Evolutionary conservation across 2,888 invertebrate genomes (phyloP).

Genomic region (Hydriomena furcata): DNA sequence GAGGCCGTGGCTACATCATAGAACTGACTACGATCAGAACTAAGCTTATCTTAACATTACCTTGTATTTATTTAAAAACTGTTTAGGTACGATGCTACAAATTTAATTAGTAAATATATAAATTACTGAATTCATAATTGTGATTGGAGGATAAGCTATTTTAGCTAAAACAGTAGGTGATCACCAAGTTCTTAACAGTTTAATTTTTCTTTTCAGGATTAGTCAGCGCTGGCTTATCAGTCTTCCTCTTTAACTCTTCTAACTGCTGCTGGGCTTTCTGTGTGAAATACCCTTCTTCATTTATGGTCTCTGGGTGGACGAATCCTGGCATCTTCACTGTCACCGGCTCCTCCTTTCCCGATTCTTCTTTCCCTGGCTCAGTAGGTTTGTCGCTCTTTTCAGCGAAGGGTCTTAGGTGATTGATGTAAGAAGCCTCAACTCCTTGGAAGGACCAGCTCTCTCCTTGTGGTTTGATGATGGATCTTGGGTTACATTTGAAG

Average conservation of each 20-base stretch:
- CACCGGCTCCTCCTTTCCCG: slow-evolving; percentile 12
- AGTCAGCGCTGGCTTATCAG: slow-evolving; percentile 36
- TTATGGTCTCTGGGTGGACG: slow-evolving; percentile 40
- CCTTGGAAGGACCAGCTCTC: slow-evolving; percentile 11
- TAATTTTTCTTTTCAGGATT: slow-evolving; percentile 43
- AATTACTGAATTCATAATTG: no score
- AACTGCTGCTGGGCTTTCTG: slow-evolving; percentile 46
- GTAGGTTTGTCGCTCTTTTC: slow-evolving; percentile 11
- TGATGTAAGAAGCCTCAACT: slow-evolving; percentile 6
- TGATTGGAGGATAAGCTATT: no score
- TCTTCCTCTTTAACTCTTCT: slow-evolving; percentile 47
- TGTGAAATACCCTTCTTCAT: slow-evolving; percentile 50
- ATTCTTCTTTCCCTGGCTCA: slow-evolving; percentile 22
- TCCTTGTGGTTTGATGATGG: slow-evolving; percentile 13
- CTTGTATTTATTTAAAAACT: no score
- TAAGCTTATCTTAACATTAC: no score
- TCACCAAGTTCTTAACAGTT: not conserved
- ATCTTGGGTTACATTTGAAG: slow-evolving; percentile 15
- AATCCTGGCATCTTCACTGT: slow-evolving; percentile 50
- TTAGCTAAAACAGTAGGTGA: no score
- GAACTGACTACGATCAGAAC: no score
- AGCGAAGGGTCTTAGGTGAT: not conserved
- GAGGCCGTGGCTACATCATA: no score
- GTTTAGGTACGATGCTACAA: no score
- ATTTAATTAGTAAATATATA: no score